Conservation (phyloP, 1,140 invertebrate species). For the Ceratosolen fusciceps region DNA sequence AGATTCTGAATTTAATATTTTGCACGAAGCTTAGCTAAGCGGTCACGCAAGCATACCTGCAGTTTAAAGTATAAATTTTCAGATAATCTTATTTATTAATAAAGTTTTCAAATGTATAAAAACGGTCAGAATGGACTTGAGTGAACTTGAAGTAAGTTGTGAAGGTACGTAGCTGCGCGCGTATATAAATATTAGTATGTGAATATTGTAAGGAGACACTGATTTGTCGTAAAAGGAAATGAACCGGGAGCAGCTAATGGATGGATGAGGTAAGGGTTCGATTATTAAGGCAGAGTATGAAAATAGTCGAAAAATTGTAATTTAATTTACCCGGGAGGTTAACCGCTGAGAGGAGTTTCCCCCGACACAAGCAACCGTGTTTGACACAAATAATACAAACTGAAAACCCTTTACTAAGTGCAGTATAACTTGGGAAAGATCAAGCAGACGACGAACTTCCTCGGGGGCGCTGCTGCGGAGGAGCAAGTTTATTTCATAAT, state of each 20-base stretch:
- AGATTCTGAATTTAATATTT: neutral
- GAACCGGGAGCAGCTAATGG: too few species aligned
- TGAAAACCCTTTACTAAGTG: neutral
- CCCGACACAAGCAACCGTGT: neutral
- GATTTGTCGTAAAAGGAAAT: too few species aligned
- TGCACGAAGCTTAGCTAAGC: neutral
- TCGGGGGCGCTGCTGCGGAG: neutral
- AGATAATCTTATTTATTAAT: neutral
- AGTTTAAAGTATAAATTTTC: neutral
- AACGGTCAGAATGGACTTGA: neutral
- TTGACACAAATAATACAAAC: conserved; percentile 1
- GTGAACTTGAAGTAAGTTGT: too few species aligned
- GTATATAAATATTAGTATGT: too few species aligned
- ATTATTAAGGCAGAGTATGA: too few species aligned
- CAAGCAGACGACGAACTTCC: neutral
- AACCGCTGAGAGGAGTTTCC: neutral
- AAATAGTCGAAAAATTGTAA: neutral
- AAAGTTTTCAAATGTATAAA: neutral
- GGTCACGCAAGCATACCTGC: neutral
- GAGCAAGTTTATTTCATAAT: conserved; percentile 11
- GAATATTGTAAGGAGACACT: too few species aligned
- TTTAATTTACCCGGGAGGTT: neutral
- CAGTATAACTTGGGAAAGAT: neutral
- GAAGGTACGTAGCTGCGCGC: too few species aligned
- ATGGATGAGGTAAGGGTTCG: too few species aligned